Conservation (phyloP, 2,888 invertebrate genomes). For the Rhabditoides inermis region DNA sequence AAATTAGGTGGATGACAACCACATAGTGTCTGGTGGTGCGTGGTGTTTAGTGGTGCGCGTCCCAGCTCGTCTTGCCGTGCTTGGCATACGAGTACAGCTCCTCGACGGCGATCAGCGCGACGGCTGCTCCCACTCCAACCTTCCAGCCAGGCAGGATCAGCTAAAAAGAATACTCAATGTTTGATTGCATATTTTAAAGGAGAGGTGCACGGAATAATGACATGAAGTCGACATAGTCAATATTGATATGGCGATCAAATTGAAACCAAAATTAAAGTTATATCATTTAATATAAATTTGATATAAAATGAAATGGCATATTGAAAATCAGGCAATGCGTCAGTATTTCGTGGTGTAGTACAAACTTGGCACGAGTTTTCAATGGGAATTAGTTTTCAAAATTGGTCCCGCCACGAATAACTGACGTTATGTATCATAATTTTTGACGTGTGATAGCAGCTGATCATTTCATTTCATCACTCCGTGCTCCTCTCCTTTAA, state of each 20-base stretch:
- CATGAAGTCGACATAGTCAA: background rate
- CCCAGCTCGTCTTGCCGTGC: constrained; percentile 45
- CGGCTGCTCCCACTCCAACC: constrained; percentile 38
- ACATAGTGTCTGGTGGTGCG: too few species aligned
- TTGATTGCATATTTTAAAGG: too few species aligned
- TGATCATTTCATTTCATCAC: too few species aligned
- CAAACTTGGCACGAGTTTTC: too few species aligned
- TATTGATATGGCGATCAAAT: background rate
- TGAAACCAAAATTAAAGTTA: background rate
- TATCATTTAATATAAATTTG: background rate
- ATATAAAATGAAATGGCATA: constrained; percentile 1
- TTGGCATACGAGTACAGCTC: constrained; percentile 39
- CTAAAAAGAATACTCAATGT: constrained; percentile 30
- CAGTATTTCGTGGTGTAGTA: too few species aligned
- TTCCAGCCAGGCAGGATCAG: constrained; percentile 39
- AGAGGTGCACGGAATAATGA: too few species aligned
- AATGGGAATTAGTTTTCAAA: too few species aligned
- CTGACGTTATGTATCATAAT: too few species aligned
- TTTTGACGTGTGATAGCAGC: too few species aligned
- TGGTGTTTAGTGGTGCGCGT: constrained; percentile 32
- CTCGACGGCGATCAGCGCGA: constrained; percentile 38
- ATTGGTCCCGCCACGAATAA: too few species aligned
- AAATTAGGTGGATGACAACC: too few species aligned
- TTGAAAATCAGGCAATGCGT: background rate
- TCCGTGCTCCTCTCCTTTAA: too few species aligned